Percentiles rank a stretch among this genome's conserved stretches.
Evolutionary conservation across 92 coral and sea anemone genomes (phyloP).

Genomic region (Micromussa lordhowensis): DNA sequence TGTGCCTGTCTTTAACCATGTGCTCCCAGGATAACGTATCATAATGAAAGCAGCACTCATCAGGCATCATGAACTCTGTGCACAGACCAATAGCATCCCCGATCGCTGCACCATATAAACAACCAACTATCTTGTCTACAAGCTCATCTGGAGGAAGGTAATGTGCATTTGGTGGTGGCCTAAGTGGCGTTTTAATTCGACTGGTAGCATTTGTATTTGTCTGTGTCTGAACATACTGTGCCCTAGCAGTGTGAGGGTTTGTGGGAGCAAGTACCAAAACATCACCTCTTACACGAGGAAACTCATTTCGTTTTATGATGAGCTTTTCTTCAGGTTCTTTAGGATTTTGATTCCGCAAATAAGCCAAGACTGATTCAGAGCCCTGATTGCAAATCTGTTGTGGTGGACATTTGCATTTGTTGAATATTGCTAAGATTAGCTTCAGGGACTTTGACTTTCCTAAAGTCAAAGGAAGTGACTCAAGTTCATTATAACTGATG

Average conservation of each 20-base stretch:
- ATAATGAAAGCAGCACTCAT: conserved; percentile 92
- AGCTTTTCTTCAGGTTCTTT: conserved; percentile 62
- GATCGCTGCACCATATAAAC: conserved; percentile 97
- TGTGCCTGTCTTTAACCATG: conserved; percentile 88
- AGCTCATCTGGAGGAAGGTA: conserved; percentile 94
- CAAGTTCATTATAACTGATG: conserved; percentile 87
- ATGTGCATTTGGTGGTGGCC: conserved; percentile 88
- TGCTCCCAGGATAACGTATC: conserved; percentile 64
- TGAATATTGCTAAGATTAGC: conserved; percentile 83
- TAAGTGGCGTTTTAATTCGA: conserved; percentile 86
- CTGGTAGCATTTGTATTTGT: conserved; percentile 85
- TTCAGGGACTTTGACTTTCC: conserved; percentile 72
- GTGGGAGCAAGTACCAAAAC: conserved; percentile 81
- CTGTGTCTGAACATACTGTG: conserved; percentile 92
- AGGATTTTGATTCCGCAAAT: conserved; percentile 70
- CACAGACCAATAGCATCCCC: conserved; percentile 92
- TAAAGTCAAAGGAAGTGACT: conserved; percentile 78
- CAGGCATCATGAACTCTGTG: conserved; percentile 93
- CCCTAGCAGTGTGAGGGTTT: conserved; percentile 93
- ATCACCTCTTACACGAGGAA: conserved; percentile 94
- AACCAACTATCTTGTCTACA: conserved; percentile 91
- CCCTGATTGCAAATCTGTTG: conserved; percentile 94
- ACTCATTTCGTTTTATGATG: conserved; percentile 50
- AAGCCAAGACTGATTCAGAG: conserved; percentile 72
- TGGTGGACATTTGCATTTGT: conserved; percentile 90